Evolutionary conservation across 2,797 vertebrate species (phyloP).

Genomic region (Scyliorhinus canicula): DNA sequence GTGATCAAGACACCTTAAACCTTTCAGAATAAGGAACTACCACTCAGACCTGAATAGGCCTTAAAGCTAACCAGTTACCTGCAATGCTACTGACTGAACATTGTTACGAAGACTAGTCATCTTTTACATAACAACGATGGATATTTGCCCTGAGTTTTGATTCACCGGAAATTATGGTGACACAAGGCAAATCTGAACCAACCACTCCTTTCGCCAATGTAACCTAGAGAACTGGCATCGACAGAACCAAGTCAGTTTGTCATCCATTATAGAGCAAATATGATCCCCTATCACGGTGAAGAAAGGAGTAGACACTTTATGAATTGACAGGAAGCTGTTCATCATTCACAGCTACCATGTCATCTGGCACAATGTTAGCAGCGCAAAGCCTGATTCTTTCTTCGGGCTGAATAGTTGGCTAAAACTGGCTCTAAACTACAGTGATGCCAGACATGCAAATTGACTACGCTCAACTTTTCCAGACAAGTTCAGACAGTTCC

Average conservation of each 20-base stretch:
- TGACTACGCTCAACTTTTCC: not conserved
- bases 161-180: not conserved
- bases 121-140: not conserved
- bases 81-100: not conserved
- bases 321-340: not conserved
- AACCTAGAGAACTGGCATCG: not conserved
- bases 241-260: constrained; percentile 16
- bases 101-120: constrained; percentile 14
- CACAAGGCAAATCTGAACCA: not conserved
- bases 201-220: not conserved
- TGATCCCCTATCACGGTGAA: not conserved
- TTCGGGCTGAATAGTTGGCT: not conserved
- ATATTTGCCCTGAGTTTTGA: constrained; percentile 10
- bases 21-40: not conserved
- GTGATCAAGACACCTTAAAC: not conserved
- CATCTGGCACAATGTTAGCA: not conserved
- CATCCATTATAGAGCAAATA: not conserved
- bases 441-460: not conserved
- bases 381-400: constrained; percentile 1
- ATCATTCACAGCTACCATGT: not conserved
- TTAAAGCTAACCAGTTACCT: not conserved
- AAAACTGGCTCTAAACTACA: not conserved
- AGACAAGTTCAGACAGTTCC: too few species aligned
- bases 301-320: not conserved
- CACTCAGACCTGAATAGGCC: not conserved